phyloP scores from a whole-genome alignment of 1,140 invertebrate genomes.

The Atta colombica region DNA sequence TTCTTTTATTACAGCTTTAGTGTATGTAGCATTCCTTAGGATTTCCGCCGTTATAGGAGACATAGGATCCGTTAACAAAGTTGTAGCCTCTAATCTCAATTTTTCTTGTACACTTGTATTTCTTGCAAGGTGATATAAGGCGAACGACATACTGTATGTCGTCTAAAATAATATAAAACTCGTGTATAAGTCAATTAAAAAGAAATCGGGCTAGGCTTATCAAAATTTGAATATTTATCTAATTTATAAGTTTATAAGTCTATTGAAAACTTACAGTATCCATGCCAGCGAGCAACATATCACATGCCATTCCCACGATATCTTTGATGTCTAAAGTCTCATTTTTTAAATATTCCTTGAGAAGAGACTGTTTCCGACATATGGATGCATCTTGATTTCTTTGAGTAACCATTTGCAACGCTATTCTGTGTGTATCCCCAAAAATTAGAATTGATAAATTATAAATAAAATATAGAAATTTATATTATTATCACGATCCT shows the following conservation, averaged over 20 bases:
- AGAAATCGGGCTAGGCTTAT: too few relatives aligned
- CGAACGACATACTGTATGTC: conserved; percentile 92
- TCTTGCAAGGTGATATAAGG: conserved; percentile 93
- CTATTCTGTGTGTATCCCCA: conserved; percentile 86
- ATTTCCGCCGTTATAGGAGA: conserved; percentile 87
- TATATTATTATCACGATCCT: neutral
- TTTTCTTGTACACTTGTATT: conserved; percentile 92
- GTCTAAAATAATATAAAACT: conserved; percentile 88
- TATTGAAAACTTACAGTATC: conserved; percentile 90
- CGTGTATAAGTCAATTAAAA: too few relatives aligned
- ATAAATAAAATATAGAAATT: neutral
- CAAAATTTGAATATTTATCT: too few relatives aligned
- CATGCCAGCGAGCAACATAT: conserved; percentile 94
- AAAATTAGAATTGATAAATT: conserved; percentile 40
- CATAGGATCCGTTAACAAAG: conserved; percentile 87
- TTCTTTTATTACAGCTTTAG: conserved; percentile 94
- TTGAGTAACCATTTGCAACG: conserved; percentile 89
- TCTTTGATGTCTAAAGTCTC: conserved; percentile 91
- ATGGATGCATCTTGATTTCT: conserved; percentile 85
- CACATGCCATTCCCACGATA: conserved; percentile 93
- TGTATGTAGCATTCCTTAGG: conserved; percentile 90
- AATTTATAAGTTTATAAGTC: neutral
- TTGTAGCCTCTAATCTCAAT: conserved; percentile 89
- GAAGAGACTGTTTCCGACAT: conserved; percentile 85
- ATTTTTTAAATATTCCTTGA: conserved; percentile 90